Evolutionary conservation across 2,113 vertebrate genomes (phyloP), one percentile per base, ranked within the genome.

Genomic region (Struthio camelus): DNA sequence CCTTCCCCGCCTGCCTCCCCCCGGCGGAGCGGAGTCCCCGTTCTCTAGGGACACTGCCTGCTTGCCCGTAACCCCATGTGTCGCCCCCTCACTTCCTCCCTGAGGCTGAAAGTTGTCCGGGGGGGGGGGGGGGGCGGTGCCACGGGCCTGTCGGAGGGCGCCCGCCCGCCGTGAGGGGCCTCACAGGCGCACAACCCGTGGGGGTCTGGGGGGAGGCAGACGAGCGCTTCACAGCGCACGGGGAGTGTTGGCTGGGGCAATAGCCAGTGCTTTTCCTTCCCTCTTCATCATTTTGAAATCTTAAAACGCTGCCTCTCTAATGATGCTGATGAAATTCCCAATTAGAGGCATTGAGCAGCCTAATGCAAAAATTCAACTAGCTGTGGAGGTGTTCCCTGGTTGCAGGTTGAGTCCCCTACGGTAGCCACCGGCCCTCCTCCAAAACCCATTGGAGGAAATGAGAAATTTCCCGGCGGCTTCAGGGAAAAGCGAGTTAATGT

Each of bases 171-270:
- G 17, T 2, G 34, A 24, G 76, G 30, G 58, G 25, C n/a, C 38
- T 36, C 69, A 9, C 22, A 9, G n/a, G 75, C n/a, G 0, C 53
- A 9, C 1, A 2, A 36, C 48, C 1, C 53, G 27, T 5, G 23
- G 67, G 80, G 48, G 75, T 42, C 15, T 46, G 23, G 53, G 42
- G 44, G 73, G 18, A 42, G 66, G 2, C 67, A 22, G 48, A 23
- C 1, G 53, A 71, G 71, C 17, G 20, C 3, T 24, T 23, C 20
- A 7, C n/a, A 10, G 7, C 46, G 48, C 65, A 8, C 28, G 12
- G 18, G 42, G 14, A 1, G 9, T 28, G 27, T 27, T 4, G 24
- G 59, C 17, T 1, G 27, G 44, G 53, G 4, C 28, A 59, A 3
- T 13, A 32, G 22, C 14, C 66, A 19, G 36, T 18, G 4, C 34